These are phyloP conservation scores for Pardosa pseudoannulata DNA, from an alignment of 2,888 invertebrate species.

Conservation along the genomic window DNA sequence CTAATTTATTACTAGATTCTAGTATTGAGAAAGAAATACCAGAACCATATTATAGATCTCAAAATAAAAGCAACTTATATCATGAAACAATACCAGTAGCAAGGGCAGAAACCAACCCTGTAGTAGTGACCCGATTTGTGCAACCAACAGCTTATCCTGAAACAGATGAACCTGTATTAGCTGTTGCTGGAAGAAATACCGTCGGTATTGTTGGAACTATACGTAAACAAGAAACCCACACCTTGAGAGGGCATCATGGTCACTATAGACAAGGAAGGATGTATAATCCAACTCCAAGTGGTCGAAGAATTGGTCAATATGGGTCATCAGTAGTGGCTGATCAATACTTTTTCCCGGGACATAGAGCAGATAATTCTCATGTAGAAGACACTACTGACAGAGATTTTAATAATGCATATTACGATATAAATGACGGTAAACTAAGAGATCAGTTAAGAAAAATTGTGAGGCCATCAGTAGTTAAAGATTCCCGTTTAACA, in stretches of 20 bases:
- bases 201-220: slow-evolving; percentile 37
- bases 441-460: slow-evolving; percentile 33
- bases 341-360: slow-evolving; percentile 66
- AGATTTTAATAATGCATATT: slow-evolving; percentile 49
- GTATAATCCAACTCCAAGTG: slow-evolving; percentile 46
- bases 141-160: slow-evolving; percentile 52
- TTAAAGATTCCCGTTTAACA: slow-evolving; percentile 56
- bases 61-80: slow-evolving; percentile 11
- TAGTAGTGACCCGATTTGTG: slow-evolving; percentile 52
- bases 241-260: slow-evolving; percentile 47
- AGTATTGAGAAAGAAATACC: slow-evolving; percentile 1
- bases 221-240: background rate
- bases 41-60: slow-evolving; percentile 24
- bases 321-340: slow-evolving; percentile 67
- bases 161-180: slow-evolving; percentile 27
- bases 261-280: slow-evolving; percentile 55
- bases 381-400: slow-evolving; percentile 17
- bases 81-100: background rate
- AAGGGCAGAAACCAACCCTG: slow-evolving; percentile 10
- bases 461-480: slow-evolving; percentile 31
- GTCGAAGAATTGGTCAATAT: slow-evolving; percentile 53
- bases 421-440: slow-evolving; percentile 34
- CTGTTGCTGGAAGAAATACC: slow-evolving; percentile 30
- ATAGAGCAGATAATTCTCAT: slow-evolving; percentile 16
- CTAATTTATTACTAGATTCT: slow-evolving; percentile 24